Conservation (phyloP, 2,113 vertebrate species). For the Cromileptes altivelis region DNA sequence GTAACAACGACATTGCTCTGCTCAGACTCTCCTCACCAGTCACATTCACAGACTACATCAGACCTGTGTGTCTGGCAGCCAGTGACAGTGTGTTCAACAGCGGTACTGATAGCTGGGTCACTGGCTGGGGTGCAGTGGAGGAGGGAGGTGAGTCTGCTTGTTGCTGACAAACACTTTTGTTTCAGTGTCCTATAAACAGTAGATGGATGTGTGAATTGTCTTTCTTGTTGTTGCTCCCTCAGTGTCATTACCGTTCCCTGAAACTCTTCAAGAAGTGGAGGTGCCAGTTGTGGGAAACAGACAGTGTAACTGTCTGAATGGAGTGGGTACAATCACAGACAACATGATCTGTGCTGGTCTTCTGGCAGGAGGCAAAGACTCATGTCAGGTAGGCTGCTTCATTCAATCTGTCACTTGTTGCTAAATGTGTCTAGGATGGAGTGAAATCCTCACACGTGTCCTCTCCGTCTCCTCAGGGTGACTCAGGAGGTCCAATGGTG, state of each 20-base stretch:
- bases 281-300: constrained; percentile 74
- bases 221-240: neutral
- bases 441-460: neutral
- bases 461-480: too few species aligned
- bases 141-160: constrained; percentile 78
- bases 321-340: constrained; percentile 69
- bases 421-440: neutral
- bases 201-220: constrained; percentile 71
- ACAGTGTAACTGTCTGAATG: constrained; percentile 74
- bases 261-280: constrained; percentile 78
- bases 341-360: constrained; percentile 88
- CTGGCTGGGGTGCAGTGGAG: constrained; percentile 86
- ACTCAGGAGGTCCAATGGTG: too few species aligned
- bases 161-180: constrained; percentile 18
- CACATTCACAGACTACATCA: constrained; percentile 79
- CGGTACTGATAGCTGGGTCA: constrained; percentile 84
- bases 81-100: constrained; percentile 79
- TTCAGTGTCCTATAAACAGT: constrained; percentile 47
- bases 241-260: constrained; percentile 55
- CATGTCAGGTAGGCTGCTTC: constrained; percentile 69
- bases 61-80: constrained; percentile 86
- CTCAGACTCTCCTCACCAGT: constrained; percentile 78
- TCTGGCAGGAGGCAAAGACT: constrained; percentile 82
- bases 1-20: constrained; percentile 85
- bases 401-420: neutral